Conservation (phyloP, 2,113 vertebrate genomes). For the Ondatra zibethicus region DNA sequence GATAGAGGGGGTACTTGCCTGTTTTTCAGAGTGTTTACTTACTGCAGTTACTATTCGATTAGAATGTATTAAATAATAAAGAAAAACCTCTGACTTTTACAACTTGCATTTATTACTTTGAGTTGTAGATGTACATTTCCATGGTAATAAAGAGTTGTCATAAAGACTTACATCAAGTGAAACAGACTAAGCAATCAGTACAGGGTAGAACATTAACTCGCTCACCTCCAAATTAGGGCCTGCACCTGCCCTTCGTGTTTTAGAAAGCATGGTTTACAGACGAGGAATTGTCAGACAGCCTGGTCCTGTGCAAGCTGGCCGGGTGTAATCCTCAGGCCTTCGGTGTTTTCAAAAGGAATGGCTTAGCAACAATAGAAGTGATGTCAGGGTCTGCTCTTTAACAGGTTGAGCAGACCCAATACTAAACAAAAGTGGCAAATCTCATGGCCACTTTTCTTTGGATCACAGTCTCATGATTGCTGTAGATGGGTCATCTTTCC, state of each 20-base stretch:
- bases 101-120: conserved; percentile 77
- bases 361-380: background rate
- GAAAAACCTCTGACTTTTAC: conserved; percentile 69
- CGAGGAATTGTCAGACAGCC: background rate
- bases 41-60: conserved; percentile 85
- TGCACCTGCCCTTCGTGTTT: background rate
- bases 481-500: background rate
- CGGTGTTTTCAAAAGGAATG: conserved; percentile 15
- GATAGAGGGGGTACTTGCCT: conserved; percentile 80
- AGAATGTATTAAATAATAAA: conserved; percentile 87
- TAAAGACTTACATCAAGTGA: background rate
- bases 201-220: background rate
- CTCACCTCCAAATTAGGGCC: background rate
- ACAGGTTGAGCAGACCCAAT: background rate
- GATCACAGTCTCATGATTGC: background rate
- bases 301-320: background rate
- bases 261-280: conserved; percentile 32
- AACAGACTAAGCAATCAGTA: background rate
- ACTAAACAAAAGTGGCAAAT: conserved; percentile 41
- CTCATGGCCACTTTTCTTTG: background rate
- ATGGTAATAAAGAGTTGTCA: background rate
- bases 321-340: background rate
- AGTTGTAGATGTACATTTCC: background rate
- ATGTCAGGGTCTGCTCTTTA: background rate
- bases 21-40: conserved; percentile 79